phyloP scores from a whole-genome alignment of 1,140 invertebrate species.

The Drosophila athabasca region DNA sequence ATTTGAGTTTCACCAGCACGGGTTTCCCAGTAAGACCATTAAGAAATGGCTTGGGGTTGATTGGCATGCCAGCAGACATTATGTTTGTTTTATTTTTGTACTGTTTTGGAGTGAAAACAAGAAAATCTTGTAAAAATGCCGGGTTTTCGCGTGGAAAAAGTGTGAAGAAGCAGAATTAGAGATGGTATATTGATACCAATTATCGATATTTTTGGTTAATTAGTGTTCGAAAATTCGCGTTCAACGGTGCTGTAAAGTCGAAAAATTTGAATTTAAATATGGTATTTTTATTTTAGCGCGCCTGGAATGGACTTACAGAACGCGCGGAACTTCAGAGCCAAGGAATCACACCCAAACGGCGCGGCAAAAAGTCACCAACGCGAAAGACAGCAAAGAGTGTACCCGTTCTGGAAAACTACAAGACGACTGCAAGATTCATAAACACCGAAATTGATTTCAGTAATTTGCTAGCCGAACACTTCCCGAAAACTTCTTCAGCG shows the following conservation, averaged over 20 bases:
- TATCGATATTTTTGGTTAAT: no score
- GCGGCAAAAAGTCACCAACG: slow-evolving; percentile 49
- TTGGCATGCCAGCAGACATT: slow-evolving; percentile 94
- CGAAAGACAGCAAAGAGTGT: slow-evolving; percentile 2
- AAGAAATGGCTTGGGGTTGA: slow-evolving; percentile 99
- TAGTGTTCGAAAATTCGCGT: no score
- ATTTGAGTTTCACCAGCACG: slow-evolving; percentile 99
- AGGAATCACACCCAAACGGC: slow-evolving; percentile 62
- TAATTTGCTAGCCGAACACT: slow-evolving; percentile 84
- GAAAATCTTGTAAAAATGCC: slow-evolving; percentile 41
- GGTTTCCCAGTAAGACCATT: slow-evolving; percentile 99
- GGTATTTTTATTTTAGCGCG: slow-evolving; percentile 62
- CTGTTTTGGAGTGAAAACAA: slow-evolving; percentile 32
- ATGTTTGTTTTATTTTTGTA: slow-evolving; percentile 60
- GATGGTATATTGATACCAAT: no score
- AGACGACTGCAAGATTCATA: slow-evolving; percentile 84
- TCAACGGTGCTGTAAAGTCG: slow-evolving; percentile 27
- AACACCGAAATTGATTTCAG: slow-evolving; percentile 85
- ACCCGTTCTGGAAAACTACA: slow-evolving; percentile 74
- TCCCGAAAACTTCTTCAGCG: slow-evolving; percentile 58
- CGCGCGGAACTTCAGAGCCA: slow-evolving; percentile 66
- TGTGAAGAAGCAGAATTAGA: slow-evolving; percentile 5
- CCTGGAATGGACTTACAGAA: slow-evolving; percentile 84
- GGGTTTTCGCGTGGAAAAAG: slow-evolving; percentile 66
- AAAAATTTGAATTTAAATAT: neutral